Evolutionary conservation across 2,797 vertebrate species (phyloP), one percentile per base, ranked within the genome.

Genomic region (Myotis daubentonii): DNA sequence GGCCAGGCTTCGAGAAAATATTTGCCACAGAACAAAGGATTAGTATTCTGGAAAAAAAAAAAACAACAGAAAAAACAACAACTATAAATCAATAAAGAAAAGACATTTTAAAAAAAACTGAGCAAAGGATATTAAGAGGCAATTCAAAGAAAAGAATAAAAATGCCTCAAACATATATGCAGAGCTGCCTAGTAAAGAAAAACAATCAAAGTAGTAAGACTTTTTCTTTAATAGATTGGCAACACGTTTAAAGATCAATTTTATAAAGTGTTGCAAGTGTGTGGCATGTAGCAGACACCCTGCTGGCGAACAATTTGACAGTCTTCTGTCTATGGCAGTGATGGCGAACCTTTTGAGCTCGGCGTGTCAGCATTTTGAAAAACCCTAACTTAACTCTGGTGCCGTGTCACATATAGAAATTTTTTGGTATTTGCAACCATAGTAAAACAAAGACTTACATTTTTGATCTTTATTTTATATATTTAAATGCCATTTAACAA

Each of bases 21-120:
- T 84, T 89, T 94, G 12, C 47, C 53, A 80, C 25, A n/a, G 7
- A 94, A 84, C 66, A 93, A 93, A 95, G 47, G 38, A 84, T 95
- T 75, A 44, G 17, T 70, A 90, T 79, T 90, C 28, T 71, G 25
- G 66, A 91, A 88, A 66, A 9, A 85, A 93, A 80, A 92, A 87
- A 65, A 6, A 81, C n/a, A n/a, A n/a, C n/a, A n/a, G n/a, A n/a
- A n/a, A n/a, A n/a, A n/a, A n/a, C n/a, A n/a, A n/a, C 38, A 92
- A 92, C 4, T 16, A 88, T 10, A 81, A 87, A 90, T 55, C 53
- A 93, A 53, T 84, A 51, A 62, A 81, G 51, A 81, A 83, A 62
- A 81, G 51, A 76, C 25, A 30, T 28, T 53, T 90, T 25, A 33
- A 83, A 55, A 65, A 65, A 79, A 72, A 90, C 15, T 79, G 41